Conservation (phyloP, 2,797 vertebrate genomes). For the Pseudocheirus occidentalis region DNA sequence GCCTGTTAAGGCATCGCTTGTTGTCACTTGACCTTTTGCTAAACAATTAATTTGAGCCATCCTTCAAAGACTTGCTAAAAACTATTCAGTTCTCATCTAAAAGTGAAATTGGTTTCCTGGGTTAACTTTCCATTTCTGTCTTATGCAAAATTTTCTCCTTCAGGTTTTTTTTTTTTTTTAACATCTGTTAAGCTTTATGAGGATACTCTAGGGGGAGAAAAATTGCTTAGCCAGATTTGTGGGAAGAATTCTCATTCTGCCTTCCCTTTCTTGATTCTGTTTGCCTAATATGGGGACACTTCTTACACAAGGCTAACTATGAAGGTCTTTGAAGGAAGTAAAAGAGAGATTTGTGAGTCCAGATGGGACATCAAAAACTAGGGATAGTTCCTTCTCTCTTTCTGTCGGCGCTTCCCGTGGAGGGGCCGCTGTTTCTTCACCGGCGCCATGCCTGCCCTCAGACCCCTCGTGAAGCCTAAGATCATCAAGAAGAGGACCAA, state of each 20-base stretch:
- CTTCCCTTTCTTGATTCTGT: conserved; percentile 44
- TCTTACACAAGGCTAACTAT: conserved; percentile 44
- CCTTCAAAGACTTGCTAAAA: conserved; percentile 53
- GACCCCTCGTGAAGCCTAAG: too few species aligned
- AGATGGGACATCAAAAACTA: conserved; percentile 40
- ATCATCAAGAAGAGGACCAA: too few species aligned
- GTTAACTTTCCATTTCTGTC: conserved; percentile 46
- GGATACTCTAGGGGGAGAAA: neutral
- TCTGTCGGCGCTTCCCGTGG: too few species aligned
- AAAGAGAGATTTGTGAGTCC: conserved; percentile 28
- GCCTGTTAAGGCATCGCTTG: conserved; percentile 29
- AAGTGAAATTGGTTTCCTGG: conserved; percentile 53
- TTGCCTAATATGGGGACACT: conserved; percentile 32
- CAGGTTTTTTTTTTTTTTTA: conserved; percentile 23
- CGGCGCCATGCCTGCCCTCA: too few species aligned
- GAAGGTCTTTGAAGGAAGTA: conserved; percentile 31
- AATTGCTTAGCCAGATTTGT: conserved; percentile 45
- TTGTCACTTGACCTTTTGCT: neutral
- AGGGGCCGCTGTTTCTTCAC: too few species aligned
- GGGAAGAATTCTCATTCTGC: conserved; percentile 29
- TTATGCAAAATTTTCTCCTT: conserved; percentile 25
- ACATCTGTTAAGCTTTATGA: conserved; percentile 45
- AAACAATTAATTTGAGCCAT: conserved; percentile 42
- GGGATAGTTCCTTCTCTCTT: too few species aligned
- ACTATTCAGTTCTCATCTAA: conserved; percentile 35